Conservation (phyloP, 2,888 invertebrate genomes). For the Noctuana brunneofusca region DNA sequence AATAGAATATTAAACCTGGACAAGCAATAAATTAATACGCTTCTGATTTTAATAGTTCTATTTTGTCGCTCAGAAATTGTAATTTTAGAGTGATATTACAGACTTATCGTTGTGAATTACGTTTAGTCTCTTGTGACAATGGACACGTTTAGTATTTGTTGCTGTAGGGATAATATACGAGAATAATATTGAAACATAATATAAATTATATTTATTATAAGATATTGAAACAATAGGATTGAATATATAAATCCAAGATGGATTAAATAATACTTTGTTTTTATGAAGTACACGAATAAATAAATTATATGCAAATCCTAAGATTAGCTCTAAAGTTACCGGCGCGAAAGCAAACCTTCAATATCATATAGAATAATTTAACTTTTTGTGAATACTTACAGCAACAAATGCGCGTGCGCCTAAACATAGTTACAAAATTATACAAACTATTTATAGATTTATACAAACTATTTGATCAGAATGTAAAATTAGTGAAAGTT, state of each 20-base stretch:
- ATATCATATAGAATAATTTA: neutral
- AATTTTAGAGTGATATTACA: slow-evolving; percentile 28
- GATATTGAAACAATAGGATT: too few relatives aligned
- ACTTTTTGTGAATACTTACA: neutral
- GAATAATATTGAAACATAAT: neutral
- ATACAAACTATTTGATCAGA: slow-evolving; percentile 56
- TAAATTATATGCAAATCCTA: too few relatives aligned
- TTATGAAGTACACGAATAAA: too few relatives aligned
- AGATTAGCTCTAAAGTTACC: too few relatives aligned
- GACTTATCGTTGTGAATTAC: slow-evolving; percentile 14
- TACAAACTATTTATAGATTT: slow-evolving; percentile 41
- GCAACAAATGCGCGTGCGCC: slow-evolving; percentile 9
- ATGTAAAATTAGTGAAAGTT: slow-evolving; percentile 47
- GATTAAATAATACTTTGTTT: too few relatives aligned
- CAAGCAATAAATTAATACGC: slow-evolving; percentile 37
- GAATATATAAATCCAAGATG: too few relatives aligned
- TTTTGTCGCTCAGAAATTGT: slow-evolving; percentile 24
- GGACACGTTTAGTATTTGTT: slow-evolving; percentile 27
- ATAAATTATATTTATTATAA: too few relatives aligned
- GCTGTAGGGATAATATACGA: slow-evolving; percentile 2
- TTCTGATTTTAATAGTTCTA: slow-evolving; percentile 25
- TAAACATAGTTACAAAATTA: slow-evolving; percentile 26
- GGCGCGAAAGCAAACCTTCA: too few relatives aligned
- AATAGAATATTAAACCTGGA: slow-evolving; percentile 26
- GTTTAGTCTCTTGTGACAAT: slow-evolving; percentile 17